phyloP scores from a whole-genome alignment of 2,113 vertebrate genomes.

The Muntiacus muntjak region DNA sequence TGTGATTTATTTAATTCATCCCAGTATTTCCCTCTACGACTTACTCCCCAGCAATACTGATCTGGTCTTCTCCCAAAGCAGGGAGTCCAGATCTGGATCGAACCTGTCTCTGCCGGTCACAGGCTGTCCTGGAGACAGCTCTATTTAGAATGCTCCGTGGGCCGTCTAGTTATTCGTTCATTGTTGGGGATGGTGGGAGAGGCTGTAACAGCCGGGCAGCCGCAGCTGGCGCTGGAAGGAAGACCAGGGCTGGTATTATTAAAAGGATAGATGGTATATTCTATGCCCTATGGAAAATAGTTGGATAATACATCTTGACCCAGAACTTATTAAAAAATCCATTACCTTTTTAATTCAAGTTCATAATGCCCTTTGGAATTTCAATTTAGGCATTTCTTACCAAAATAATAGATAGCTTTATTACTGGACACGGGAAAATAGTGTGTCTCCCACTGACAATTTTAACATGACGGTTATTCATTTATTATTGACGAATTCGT shows the following conservation, averaged over 20 bases:
- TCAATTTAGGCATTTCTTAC: slow-evolving; percentile 76
- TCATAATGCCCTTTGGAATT: slow-evolving; percentile 76
- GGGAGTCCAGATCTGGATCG: slow-evolving; percentile 61
- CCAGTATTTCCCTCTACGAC: slow-evolving; percentile 32
- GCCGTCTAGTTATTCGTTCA: slow-evolving; percentile 75
- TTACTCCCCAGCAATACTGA: slow-evolving; percentile 59
- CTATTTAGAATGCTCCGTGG: slow-evolving; percentile 76
- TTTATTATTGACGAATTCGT: slow-evolving; percentile 47
- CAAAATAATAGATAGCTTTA: slow-evolving; percentile 70
- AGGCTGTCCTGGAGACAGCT: slow-evolving; percentile 74
- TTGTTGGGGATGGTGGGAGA: slow-evolving; percentile 77
- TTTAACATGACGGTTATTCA: slow-evolving; percentile 54
- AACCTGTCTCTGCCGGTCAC: slow-evolving; percentile 75
- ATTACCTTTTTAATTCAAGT: slow-evolving; percentile 81
- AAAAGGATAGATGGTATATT: slow-evolving; percentile 68
- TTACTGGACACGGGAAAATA: slow-evolving; percentile 54
- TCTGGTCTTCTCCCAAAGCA: slow-evolving; percentile 57
- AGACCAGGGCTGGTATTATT: slow-evolving; percentile 68
- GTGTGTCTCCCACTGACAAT: slow-evolving; percentile 40
- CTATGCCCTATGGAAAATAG: slow-evolving; percentile 74
- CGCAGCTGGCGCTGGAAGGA: slow-evolving; percentile 81
- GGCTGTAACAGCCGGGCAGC: slow-evolving; percentile 75
- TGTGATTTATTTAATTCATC: slow-evolving; percentile 67
- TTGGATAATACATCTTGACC: slow-evolving; percentile 83
- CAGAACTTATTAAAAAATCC: slow-evolving; percentile 77